Base-by-base conservation (phyloP, 2,797 vertebrate genomes). In the Pseudochaenichthys georgianus region DNA sequence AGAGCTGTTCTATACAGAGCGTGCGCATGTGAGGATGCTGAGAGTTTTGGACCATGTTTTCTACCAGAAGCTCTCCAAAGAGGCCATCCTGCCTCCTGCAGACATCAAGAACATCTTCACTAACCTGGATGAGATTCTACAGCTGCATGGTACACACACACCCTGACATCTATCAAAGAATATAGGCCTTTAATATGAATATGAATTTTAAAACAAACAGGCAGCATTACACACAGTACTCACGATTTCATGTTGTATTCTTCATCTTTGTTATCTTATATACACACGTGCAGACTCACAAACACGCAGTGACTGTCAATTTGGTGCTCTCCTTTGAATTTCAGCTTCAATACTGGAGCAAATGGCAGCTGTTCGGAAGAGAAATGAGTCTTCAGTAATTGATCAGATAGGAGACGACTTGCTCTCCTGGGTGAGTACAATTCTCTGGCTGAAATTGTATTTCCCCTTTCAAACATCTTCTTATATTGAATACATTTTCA, bases 341-440 rank as follows among this genome's bases (percentile, higher is more conserved):
- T 78, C 87, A 99, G 97, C 95, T 89, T 96, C 94, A 13, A 91
- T 99, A 91, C 94, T 95, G 6, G 97, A 99, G 67, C 96, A 97
- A 92, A 98, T 98, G 97, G 95, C 95, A 80, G 89, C 96, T 16
- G 89, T 97, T 87, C 94, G 96, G 21, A 98, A 96, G 78, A 96
- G 96, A 88, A 97, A 97, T 2, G 97, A 98, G 85, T 96, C 95
- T 13, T 97, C 96, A 13, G 97, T 97, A 77, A 97, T 97, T 87
- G 97, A 95, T 92, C 95, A 97, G 68, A 99, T 98, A 80, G 97
- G 97, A 77, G 97, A 99, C 38, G 96, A 99, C 88, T 91, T 99
- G 90, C 94, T 98, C 75, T 95, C 91, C 72, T 98, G 97, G 97
- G 97, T 99, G 95, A 96, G 93, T 91, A 79, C 65, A 81, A 64